Conservation (phyloP, 2,113 vertebrate genomes). For the Centropus unirufus region DNA sequence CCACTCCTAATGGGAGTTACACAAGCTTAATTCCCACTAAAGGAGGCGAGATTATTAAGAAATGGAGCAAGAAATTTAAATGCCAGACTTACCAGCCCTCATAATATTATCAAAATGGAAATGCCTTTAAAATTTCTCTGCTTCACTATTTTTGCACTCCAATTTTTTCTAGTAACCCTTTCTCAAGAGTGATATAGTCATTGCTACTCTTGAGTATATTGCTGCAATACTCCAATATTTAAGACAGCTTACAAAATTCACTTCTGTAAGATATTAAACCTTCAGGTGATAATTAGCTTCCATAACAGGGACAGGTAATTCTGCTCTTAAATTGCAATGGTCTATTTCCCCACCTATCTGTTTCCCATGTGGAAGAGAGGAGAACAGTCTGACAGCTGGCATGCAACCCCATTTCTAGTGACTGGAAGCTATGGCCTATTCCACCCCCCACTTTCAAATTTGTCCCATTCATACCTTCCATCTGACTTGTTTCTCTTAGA, state of each 20-base stretch:
- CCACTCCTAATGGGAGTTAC: fast-evolving
- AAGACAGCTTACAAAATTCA: neutral
- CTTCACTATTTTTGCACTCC: neutral
- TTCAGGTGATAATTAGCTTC: neutral
- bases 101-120: neutral
- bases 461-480: neutral
- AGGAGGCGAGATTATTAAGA: neutral
- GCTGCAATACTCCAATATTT: fast-evolving
- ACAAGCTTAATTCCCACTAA: neutral
- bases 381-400: neutral
- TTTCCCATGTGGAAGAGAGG: neutral
- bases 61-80: neutral
- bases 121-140: neutral
- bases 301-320: neutral
- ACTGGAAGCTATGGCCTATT: neutral
- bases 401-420: neutral
- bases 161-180: neutral
- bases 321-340: neutral
- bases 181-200: neutral
- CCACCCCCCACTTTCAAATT: neutral
- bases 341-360: neutral
- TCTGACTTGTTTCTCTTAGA: neutral
- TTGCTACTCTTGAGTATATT: neutral
- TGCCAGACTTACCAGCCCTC: neutral
- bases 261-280: neutral